A percentile compares a stretch with the other conserved stretches of the same genome.
These are phyloP conservation scores for Coronaproctus castanopsis DNA, from an alignment of 2,888 invertebrate genomes.

Conservation along the genomic window DNA sequence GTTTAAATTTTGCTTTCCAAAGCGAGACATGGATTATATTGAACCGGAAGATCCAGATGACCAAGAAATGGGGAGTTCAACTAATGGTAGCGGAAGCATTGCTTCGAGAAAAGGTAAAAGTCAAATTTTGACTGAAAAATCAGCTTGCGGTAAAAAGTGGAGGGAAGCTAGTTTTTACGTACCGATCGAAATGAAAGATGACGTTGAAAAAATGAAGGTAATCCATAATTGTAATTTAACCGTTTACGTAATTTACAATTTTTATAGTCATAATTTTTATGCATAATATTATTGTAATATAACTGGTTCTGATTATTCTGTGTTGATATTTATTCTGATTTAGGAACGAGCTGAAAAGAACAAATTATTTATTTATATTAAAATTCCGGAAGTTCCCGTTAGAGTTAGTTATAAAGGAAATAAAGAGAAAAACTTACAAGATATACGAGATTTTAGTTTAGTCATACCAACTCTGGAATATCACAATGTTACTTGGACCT, in stretches of 20 bases:
- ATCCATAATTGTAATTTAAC: too few relatives aligned
- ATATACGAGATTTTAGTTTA: conserved; percentile 80
- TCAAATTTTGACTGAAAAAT: conserved; percentile 11
- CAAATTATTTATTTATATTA: conserved; percentile 94
- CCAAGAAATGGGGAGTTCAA: conserved; percentile 24
- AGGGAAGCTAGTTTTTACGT: conserved; percentile 81
- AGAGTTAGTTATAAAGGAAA: conserved; percentile 88
- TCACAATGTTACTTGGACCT: conserved; percentile 98
- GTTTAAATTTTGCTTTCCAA: conserved; percentile 93
- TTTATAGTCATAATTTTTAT: too few relatives aligned
- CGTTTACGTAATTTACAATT: too few relatives aligned
- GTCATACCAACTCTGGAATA: conserved; percentile 93
- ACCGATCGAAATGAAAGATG: conserved; percentile 66
- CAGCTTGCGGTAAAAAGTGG: conserved; percentile 30
- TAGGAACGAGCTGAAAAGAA: conserved; percentile 94
- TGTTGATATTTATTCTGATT: conserved; percentile 23
- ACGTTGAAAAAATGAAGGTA: conserved; percentile 93
- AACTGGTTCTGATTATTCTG: too few relatives aligned
- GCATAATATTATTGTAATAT: too few relatives aligned
- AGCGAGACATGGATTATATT: conserved; percentile 66
- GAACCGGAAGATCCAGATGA: conserved; percentile 46
- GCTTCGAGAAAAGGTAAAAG: neutral
- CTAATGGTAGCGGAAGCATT: conserved; percentile 6
- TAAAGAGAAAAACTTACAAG: conserved; percentile 94
- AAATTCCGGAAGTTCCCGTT: conserved; percentile 91